Evolutionary conservation across 1,140 invertebrate species (phyloP).

Genomic region (Bombyx mandarina): DNA sequence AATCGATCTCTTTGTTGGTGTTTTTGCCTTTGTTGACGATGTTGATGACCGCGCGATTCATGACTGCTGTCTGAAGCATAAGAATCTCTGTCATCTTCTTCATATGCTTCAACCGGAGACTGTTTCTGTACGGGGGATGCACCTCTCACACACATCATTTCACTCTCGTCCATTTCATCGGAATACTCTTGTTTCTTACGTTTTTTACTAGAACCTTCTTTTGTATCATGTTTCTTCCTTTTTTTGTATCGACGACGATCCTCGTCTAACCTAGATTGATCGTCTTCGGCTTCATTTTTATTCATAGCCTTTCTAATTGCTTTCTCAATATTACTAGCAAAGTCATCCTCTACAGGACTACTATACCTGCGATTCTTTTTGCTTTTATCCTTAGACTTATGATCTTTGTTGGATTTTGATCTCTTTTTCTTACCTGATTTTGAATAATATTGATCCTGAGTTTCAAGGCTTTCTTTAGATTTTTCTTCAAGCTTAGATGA

Average conservation of each 20-base stretch:
- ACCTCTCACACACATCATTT: conserved; percentile 84
- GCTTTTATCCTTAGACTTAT: conserved; percentile 56
- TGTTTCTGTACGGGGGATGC: conserved; percentile 73
- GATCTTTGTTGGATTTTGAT: conserved; percentile 56
- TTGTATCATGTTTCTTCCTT: conserved; percentile 64
- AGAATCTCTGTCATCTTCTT: conserved; percentile 65
- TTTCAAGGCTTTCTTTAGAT: conserved; percentile 30
- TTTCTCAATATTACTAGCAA: conserved; percentile 83
- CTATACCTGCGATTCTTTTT: conserved; percentile 54
- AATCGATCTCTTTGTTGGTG: conserved; percentile 58
- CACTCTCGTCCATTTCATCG: conserved; percentile 80
- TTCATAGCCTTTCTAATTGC: conserved; percentile 78
- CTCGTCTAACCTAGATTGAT: conserved; percentile 69
- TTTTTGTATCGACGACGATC: conserved; percentile 66
- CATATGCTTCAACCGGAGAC: conserved; percentile 31
- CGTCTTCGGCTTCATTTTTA: conserved; percentile 69
- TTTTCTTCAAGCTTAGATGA: conserved; percentile 24
- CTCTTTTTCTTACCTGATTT: conserved; percentile 68
- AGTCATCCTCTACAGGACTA: conserved; percentile 75
- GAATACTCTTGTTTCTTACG: conserved; percentile 71
- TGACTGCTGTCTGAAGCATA: conserved; percentile 72
- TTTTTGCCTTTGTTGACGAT: conserved; percentile 40
- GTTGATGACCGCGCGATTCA: conserved; percentile 55
- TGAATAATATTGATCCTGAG: conserved; percentile 43
- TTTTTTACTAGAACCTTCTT: conserved; percentile 54